A percentile compares a stretch with the other conserved stretches of the same genome.
These are phyloP conservation scores for Andinoacara biseriatus DNA, from an alignment of 2,113 vertebrate genomes.

Conservation along the genomic window DNA sequence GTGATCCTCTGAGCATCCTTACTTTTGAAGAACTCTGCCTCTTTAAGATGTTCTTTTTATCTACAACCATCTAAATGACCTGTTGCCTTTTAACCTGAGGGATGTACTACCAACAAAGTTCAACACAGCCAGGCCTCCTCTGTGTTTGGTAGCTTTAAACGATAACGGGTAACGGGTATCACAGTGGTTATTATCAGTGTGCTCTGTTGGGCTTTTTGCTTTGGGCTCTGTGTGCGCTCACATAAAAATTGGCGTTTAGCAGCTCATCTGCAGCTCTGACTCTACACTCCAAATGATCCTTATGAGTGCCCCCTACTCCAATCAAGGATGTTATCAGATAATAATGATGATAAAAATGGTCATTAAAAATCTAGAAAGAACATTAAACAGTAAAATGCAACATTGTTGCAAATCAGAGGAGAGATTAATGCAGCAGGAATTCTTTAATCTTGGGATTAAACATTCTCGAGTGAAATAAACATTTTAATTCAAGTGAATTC, in stretches of 20 bases:
- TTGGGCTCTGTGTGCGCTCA: background rate
- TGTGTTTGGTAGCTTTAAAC: background rate
- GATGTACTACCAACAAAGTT: background rate
- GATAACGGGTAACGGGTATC: too few relatives aligned
- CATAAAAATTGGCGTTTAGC: too few relatives aligned
- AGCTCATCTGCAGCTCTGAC: background rate
- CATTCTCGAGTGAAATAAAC: fast-evolving
- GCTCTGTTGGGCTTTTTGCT: background rate
- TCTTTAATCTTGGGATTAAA: background rate
- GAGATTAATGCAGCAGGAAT: background rate
- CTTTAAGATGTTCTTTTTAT: background rate
- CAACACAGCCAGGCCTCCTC: background rate
- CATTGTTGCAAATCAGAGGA: background rate
- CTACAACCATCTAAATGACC: background rate
- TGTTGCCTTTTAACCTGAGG: background rate
- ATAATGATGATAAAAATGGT: background rate
- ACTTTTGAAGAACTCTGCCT: background rate
- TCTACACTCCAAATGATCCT: background rate
- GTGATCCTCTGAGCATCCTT: background rate
- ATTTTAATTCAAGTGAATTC: background rate
- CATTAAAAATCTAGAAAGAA: fast-evolving
- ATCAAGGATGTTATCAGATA: background rate
- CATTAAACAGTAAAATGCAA: background rate
- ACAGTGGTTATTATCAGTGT: background rate
- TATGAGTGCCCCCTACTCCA: background rate